Base-by-base conservation (phyloP, 2,113 vertebrate genomes). In the Corythaeola cristata region DNA sequence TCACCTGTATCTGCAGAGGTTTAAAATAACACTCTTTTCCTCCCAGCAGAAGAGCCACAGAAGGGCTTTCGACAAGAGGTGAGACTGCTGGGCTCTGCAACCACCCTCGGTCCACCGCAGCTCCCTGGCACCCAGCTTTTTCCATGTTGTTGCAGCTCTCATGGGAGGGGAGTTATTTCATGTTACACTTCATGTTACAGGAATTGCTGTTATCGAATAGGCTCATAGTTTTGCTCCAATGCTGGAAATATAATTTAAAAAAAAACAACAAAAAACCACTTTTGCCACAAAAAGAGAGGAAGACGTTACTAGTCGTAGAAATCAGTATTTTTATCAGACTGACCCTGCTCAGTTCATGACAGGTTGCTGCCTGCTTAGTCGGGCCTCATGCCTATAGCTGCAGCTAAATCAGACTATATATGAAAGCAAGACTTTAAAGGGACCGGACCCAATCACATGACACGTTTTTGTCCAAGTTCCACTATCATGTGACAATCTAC, bases 401-500 rank as follows among this genome's bases (percentile, higher is more conserved):
- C 85, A 91, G 52, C 81, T 93, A 88, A 92, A 95, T 72, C 85
- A 92, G 93, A 80, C 87, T 80, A 6, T 66, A 75, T 95, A 80
- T 93, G 96, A 97, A 96, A 97, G 90, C 56, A 58, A 69, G 92
- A 95, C 91, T 98, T 97, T 92, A 82, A 91, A 96, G 91, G 73
- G 86, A 96, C 91, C 71, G 59, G 97, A 92, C 85, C 59, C 11
- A 94, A 96, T 98, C 98, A 98, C 94, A 81, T 98, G 98, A 97
- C 94, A 96, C 55, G 47, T 97, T 97, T 97, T 96, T 92, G 98
- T 97, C 98, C 98, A 97, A 96, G 94, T 97, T 96, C 94, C 95
- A 55, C 35, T 53, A 96, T 98, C 98, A 98, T 97, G 97, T 98
- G 98, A 97, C 98, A 97, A 96, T 97, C 96, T 93, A 97, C 97